Evolutionary conservation across 2,113 vertebrate species (phyloP).

Genomic region (Cyrtonyx montezumae): DNA sequence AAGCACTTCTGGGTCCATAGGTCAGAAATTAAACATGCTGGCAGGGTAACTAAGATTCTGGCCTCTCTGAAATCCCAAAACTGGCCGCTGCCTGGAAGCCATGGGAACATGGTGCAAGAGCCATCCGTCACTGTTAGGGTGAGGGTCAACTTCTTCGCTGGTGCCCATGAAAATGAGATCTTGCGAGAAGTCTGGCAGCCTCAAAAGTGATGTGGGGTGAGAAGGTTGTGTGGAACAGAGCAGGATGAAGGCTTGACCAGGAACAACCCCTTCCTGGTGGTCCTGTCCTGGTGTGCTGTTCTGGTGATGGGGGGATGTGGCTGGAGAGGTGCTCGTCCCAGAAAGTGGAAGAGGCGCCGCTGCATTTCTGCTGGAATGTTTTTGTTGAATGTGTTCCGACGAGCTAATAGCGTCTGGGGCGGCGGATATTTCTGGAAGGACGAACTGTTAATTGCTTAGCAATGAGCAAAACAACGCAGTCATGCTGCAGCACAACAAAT

Average conservation of each 20-base stretch:
- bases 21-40: neutral
- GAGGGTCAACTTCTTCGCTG: neutral
- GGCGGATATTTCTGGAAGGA: neutral
- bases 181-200: neutral
- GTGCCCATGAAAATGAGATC: neutral
- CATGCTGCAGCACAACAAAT: neutral
- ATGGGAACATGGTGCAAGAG: neutral
- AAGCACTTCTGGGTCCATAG: neutral
- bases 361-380: neutral
- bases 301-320: neutral
- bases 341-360: neutral
- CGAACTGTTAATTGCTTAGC: constrained; percentile 31
- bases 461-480: neutral
- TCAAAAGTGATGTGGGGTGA: neutral
- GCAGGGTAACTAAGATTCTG: neutral
- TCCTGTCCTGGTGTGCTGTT: neutral
- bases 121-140: accelerated
- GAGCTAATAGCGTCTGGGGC: neutral
- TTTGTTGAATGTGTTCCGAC: constrained; percentile 10
- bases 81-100: neutral
- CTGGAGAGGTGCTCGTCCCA: neutral
- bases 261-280: neutral
- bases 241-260: neutral
- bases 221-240: neutral
- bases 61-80: neutral